Conservation (phyloP, 2,888 invertebrate genomes). For the Clivina fossor region DNA sequence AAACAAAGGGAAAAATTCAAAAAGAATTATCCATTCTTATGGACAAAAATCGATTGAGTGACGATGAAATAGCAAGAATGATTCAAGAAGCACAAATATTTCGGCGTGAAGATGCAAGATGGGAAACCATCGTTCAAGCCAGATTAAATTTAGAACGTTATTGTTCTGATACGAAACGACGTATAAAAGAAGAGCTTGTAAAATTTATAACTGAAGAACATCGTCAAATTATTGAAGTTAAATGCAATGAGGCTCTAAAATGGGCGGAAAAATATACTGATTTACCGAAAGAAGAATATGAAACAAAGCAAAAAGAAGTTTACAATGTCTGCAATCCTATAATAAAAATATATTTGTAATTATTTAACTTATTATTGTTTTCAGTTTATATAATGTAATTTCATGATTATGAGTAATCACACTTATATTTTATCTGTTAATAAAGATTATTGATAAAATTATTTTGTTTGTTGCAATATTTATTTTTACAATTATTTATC, state of each 20-base stretch:
- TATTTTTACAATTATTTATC: no score
- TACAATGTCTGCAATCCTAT: slow-evolving; percentile 24
- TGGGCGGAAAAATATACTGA: slow-evolving; percentile 17
- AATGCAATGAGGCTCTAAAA: slow-evolving; percentile 18
- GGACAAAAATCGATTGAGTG: slow-evolving; percentile 17
- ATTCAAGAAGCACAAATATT: slow-evolving; percentile 8
- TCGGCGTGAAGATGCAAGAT: slow-evolving; percentile 12
- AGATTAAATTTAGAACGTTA: slow-evolving; percentile 8
- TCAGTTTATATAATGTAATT: neutral
- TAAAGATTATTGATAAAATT: no score
- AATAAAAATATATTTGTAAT: slow-evolving; percentile 16
- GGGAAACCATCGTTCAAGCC: slow-evolving; percentile 11
- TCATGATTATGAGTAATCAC: neutral
- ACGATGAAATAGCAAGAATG: slow-evolving; percentile 16
- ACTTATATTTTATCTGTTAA: no score
- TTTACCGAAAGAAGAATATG: slow-evolving; percentile 12
- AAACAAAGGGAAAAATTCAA: slow-evolving; percentile 53
- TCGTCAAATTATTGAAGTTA: neutral
- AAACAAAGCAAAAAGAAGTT: slow-evolving; percentile 20
- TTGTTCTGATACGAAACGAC: slow-evolving; percentile 16
- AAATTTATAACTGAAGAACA: slow-evolving; percentile 16
- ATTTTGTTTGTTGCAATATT: no score
- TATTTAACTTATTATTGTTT: no score
- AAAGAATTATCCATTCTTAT: slow-evolving; percentile 7
- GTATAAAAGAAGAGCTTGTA: slow-evolving; percentile 2